A percentile compares a stretch with the other conserved stretches of the same genome.
phyloP scores from a whole-genome alignment of 2,113 vertebrate genomes.

The Amblyornis subalaris region DNA sequence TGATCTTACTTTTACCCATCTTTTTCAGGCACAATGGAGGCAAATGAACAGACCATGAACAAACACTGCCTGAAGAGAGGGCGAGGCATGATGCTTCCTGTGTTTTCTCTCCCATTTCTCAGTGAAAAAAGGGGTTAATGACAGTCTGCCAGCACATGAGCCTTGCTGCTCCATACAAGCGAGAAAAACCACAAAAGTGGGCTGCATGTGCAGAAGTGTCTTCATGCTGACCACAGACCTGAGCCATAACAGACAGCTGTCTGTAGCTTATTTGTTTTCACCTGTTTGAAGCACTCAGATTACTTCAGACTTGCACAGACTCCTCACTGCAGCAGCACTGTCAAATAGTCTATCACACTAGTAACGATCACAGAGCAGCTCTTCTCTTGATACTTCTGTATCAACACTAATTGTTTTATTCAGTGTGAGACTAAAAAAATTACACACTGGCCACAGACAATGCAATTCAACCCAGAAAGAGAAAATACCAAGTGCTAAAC shows the following conservation, averaged over 20 bases:
- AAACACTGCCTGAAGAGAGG: not conserved
- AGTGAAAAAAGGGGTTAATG: not conserved
- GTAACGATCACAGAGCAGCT: not conserved
- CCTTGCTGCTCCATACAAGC: not conserved
- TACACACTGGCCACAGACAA: not conserved
- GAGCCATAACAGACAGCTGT: not conserved
- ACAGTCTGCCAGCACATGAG: not conserved
- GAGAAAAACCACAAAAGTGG: not conserved
- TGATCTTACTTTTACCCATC: not conserved
- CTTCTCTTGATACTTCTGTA: not conserved
- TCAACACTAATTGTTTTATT: not conserved
- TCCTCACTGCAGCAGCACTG: not conserved
- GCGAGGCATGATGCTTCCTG: not conserved
- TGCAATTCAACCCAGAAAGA: not conserved
- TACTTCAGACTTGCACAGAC: not conserved
- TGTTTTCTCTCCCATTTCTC: not conserved
- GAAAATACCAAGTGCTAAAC: not conserved
- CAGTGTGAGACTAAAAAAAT: not conserved
- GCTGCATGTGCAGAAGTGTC: not conserved
- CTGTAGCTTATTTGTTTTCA: not conserved
- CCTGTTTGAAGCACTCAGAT: not conserved
- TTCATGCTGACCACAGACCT: not conserved
- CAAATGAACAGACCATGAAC: not conserved
- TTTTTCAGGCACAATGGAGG: not conserved
- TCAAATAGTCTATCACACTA: not conserved